These are phyloP conservation scores for Melanerpes aurifrons DNA, from an alignment of 2,113 vertebrate genomes.

Conservation along the genomic window DNA sequence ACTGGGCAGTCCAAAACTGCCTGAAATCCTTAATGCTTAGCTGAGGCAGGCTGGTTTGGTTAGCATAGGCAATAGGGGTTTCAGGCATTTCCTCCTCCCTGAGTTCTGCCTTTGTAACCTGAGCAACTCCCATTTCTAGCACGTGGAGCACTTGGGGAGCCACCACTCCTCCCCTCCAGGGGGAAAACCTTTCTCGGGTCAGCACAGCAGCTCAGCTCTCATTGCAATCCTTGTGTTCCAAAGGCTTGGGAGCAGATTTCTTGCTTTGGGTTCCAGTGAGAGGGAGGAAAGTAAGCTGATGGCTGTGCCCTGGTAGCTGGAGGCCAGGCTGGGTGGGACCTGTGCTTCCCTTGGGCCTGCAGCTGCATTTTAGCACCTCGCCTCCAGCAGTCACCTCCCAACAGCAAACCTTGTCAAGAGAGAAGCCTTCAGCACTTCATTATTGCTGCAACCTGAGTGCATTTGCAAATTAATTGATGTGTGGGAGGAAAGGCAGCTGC, in stretches of 20 bases:
- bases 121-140: not conserved
- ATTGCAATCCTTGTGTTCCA: not conserved
- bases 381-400: slow-evolving; percentile 70
- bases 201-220: not conserved
- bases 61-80: not conserved
- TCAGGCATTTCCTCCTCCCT: not conserved
- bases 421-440: slow-evolving; percentile 72
- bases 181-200: not conserved
- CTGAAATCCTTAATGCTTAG: not conserved
- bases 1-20: too few relatives aligned
- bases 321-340: not conserved
- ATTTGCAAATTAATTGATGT: slow-evolving; percentile 83
- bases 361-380: slow-evolving; percentile 44
- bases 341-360: slow-evolving; percentile 7
- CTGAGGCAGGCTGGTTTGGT: not conserved
- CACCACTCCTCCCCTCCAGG: not conserved
- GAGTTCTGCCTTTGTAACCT: slow-evolving; percentile 2
- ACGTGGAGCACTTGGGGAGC: not conserved
- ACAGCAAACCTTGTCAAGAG: slow-evolving; percentile 59
- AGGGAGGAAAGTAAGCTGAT: not conserved
- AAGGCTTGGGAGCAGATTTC: not conserved
- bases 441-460: slow-evolving; percentile 81
- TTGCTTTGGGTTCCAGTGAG: not conserved
- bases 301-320: slow-evolving; percentile 20
- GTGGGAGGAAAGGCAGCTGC: slow-evolving; percentile 84